Conservation (phyloP, 2,797 vertebrate species). For the Coendou prehensilis region DNA sequence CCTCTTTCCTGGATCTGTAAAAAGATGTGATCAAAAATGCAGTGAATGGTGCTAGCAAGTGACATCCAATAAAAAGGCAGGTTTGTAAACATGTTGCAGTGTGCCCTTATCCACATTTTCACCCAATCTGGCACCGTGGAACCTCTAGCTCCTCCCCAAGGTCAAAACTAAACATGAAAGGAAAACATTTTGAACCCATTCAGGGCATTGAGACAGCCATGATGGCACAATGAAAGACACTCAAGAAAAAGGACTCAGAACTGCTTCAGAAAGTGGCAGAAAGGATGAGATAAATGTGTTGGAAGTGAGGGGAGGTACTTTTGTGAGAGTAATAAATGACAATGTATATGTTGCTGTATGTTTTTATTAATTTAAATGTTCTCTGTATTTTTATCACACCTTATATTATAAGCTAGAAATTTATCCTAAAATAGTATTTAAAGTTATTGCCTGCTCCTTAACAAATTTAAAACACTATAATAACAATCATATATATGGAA, state of each 20-base stretch:
- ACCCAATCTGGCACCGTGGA: not conserved
- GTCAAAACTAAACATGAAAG: not conserved
- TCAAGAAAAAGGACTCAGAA: not conserved
- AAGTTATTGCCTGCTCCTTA: not conserved
- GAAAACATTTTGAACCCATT: not conserved
- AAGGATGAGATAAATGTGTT: not conserved
- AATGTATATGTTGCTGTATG: not conserved
- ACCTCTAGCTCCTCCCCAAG: not conserved
- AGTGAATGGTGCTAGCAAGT: not conserved
- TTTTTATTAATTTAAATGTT: not conserved
- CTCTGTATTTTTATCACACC: not conserved
- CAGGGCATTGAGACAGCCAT: not conserved
- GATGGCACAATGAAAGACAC: not conserved
- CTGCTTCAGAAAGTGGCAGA: not conserved
- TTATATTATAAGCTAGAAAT: not conserved
- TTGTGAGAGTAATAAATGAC: not conserved
- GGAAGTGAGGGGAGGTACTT: not conserved
- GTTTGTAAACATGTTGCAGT: not conserved
- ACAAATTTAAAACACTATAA: not conserved
- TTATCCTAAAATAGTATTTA: not conserved
- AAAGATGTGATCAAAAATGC: not conserved
- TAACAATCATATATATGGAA: not conserved
- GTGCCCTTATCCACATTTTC: not conserved
- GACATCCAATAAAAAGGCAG: not conserved
- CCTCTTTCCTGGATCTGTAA: not conserved